These are phyloP conservation scores for Lasioglossum lativentre DNA, from an alignment of 2,888 invertebrate genomes.

Conservation along the genomic window DNA sequence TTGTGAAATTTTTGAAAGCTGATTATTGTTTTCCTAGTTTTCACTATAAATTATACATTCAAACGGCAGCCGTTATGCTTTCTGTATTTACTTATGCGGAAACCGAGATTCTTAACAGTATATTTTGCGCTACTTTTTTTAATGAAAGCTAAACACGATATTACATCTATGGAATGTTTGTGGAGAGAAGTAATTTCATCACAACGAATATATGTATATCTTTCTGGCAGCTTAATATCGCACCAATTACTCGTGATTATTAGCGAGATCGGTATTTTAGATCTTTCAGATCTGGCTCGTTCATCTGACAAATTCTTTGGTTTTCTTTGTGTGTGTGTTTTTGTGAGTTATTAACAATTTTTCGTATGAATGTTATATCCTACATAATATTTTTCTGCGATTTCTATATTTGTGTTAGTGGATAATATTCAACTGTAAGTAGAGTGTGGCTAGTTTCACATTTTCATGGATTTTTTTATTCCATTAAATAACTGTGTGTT, in stretches of 20 bases:
- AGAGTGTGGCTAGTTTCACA: background rate
- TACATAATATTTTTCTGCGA: background rate
- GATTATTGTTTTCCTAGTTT: constrained; percentile 36
- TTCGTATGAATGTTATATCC: background rate
- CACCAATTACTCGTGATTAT: background rate
- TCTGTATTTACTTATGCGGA: constrained; percentile 34
- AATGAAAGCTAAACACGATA: constrained; percentile 16
- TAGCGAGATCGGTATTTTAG: background rate
- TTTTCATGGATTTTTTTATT: background rate
- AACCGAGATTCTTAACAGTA: constrained; percentile 27
- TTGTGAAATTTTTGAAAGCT: constrained; percentile 36
- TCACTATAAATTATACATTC: constrained; percentile 37
- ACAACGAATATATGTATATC: background rate
- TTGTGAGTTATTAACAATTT: background rate
- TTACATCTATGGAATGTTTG: background rate
- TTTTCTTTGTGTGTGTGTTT: background rate
- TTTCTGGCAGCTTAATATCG: background rate
- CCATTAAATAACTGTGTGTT: background rate
- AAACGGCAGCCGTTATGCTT: constrained; percentile 12
- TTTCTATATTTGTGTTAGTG: background rate
- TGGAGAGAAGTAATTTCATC: background rate
- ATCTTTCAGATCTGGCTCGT: background rate
- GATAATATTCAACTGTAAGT: background rate
- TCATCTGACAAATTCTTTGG: background rate
- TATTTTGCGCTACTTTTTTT: constrained; percentile 17